Evolutionary conservation across 30 jellyfish, hydroid and myxozoan genomes (phyloP), one percentile per base, ranked within the genome.

Genomic region (Turritopsis rubra): DNA sequence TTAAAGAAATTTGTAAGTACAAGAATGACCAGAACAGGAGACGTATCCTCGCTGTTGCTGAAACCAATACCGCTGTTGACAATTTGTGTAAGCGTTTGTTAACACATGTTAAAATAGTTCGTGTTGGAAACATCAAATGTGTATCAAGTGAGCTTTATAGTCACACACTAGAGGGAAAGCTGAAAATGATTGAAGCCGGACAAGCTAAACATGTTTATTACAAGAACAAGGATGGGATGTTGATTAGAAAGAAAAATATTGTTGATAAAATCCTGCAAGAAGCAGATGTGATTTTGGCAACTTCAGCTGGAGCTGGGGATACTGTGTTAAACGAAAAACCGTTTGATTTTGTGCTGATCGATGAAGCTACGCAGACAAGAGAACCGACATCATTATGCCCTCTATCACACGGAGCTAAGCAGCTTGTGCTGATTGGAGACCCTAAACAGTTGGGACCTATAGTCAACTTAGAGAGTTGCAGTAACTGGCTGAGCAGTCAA

Each of bases 251-350:
- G 0, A 60, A 60, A 53, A 80, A 53, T 52, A 52, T 29, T 26
- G 82, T 80, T n/a, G 65, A n/a, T 7, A 21, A 16, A 8, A 1
- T 53, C 7, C 52, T 80, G 0, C 79, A 80, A 28, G 60, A 21
- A 80, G 86, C 86, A 17, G 19, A 80, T 8, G 29, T 80, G 21
- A 65, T 80, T 60, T 20, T 80, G 31, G 60, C 86, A 53, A 80
- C 86, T 21, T 80, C 79, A 28, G 86, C 86, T 23, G 86, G 86
- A 4, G 86, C 84, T 3, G 86, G 86, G 8, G 86, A 80, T 4
- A 41, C 77, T 53, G 52, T 26, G 18, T 65, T 80, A 13, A 21
- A n/a, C 25, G 86, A 20, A 16, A 53, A 72, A n/a, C 22, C 20
- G 21, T 80, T 80, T 65, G 29, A 17, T 0, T 80, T 80, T 52